Base-by-base conservation (phyloP, 2,113 vertebrate genomes). In the Hydrolagus affinis region DNA sequence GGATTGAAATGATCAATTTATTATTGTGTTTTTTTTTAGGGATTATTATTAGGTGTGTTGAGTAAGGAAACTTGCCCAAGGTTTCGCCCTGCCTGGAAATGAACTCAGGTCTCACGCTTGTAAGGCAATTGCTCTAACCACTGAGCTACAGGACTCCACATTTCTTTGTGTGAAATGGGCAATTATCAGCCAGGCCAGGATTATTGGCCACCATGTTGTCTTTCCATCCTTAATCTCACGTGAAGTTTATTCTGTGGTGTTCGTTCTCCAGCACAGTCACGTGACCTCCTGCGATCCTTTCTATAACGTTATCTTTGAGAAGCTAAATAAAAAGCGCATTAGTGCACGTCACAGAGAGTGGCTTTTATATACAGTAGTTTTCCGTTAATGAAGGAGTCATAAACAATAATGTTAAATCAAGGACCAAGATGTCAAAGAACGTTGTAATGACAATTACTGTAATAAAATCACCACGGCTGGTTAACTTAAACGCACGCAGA, bases 351-450 rank as follows among this genome's bases (percentile, higher is more conserved):
- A 83, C 78, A 83, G 60, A 83, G 78, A 83, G 66, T 83, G 17
- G 62, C 78, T 83, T 83, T 83, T 83, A 83, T 83, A 83, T 68
- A 83, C 62, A 83, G 62, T 83, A 32, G 78, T 68, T 83, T 83
- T 83, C 62, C 32, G 62, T 83, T 83, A 83, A 83, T 83, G 78
- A 83, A 62, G 15, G 25, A 68, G 62, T 59, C 62, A 68, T 83
- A 83, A 83, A 83, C 78, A 83, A 83, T 32, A 44, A 62, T 83
- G 62, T 83, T 83, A 83, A 68, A 64, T 83, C 64, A 68, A 64
- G 62, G 62, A 83, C 62, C 66, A 83, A 28, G 25, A 83, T 83
- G 78, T 83, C 62, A 83, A 83, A 83, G 76, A 83, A 32, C 66
- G 59, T 64, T 66, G 62, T 32, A 68, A 68, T 66, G 60, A 14